A percentile compares a stretch with the other conserved stretches of the same genome.
Evolutionary conservation across 1,140 invertebrate genomes (phyloP).

Genomic region (Lasioglossum albipes): DNA sequence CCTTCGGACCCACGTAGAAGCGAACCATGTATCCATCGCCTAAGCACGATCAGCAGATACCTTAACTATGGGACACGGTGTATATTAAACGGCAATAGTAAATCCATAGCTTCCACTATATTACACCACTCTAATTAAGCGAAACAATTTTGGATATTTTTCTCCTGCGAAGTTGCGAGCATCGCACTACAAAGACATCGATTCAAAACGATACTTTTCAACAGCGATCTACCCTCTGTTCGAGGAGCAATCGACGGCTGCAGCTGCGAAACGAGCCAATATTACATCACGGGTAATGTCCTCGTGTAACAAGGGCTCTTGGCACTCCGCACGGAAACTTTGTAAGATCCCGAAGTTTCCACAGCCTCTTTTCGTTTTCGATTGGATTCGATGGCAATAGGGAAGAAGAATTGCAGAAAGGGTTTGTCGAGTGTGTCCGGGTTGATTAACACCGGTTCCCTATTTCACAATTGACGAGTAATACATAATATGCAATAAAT

Average conservation of each 20-base stretch:
- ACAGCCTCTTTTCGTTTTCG: neutral
- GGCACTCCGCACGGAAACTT: constrained; percentile 35
- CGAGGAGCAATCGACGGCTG: too few species aligned
- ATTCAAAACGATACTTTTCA: too few species aligned
- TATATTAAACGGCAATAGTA: constrained; percentile 33
- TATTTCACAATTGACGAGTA: too few species aligned
- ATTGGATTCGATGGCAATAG: too few species aligned
- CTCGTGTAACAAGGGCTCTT: constrained; percentile 21
- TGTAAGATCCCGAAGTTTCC: neutral
- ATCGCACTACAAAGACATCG: too few species aligned
- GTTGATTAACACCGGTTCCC: neutral
- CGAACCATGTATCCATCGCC: constrained; percentile 36
- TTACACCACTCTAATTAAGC: too few species aligned
- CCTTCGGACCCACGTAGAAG: constrained; percentile 56
- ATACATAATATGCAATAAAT: too few species aligned
- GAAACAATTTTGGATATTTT: too few species aligned
- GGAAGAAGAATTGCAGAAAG: too few species aligned
- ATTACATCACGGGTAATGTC: neutral
- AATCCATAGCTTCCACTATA: constrained; percentile 12
- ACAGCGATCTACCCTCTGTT: too few species aligned
- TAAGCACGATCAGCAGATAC: constrained; percentile 40
- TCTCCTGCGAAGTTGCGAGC: too few species aligned
- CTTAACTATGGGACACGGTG: constrained; percentile 17
- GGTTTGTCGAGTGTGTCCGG: neutral
- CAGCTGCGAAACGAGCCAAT: too few species aligned